Evolutionary conservation across 2,797 vertebrate genomes (phyloP), one percentile per base, ranked within the genome.

Genomic region (Carapus acus): DNA sequence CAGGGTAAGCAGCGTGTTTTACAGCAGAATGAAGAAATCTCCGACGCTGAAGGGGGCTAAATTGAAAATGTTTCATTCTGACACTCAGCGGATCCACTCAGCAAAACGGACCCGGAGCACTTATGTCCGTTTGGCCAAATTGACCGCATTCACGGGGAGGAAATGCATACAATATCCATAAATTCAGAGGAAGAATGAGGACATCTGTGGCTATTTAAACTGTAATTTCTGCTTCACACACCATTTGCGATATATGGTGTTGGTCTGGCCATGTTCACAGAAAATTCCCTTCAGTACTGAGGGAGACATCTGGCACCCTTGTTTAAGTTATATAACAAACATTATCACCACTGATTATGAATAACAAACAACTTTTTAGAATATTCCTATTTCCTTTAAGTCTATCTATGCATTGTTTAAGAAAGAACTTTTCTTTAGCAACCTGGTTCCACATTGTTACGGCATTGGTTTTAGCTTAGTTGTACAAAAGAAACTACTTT

Each of bases 11-110:
- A 73, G 63, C 71, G 77, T 74, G 74, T 81, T 74, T 33, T 68
- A 71, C 77, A 74, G 74, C 59, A 3, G 40, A 50, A 57, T 60
- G 57, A 67, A 65, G 72, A 72, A 70, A 71, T 79, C 65, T 68
- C 40, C 49, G 48, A 76, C 76, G 67, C 63, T 20, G 56, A 54
- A n/a, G n/a, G 62, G 58, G 62, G 62, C 51, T 54, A 58, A 76
- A 83, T 65, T 70, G 69, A 76, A 78, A 80, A 76, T 72, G 68
- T 65, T 75, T 83, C 71, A 79, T 79, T 79, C 58, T 78, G 80
- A 83, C 80, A 80, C 75, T 71, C 79, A 29, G 39, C 77, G 67
- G 59, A 37, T 71, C 73, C 71, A 66, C 73, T 81, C 71, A 66
- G 70, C 65, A 71, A 79, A 83, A 80, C 78, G 65, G 63, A 75